Conservation (phyloP, 2,888 invertebrate species). For the Drosophila limbata region DNA sequence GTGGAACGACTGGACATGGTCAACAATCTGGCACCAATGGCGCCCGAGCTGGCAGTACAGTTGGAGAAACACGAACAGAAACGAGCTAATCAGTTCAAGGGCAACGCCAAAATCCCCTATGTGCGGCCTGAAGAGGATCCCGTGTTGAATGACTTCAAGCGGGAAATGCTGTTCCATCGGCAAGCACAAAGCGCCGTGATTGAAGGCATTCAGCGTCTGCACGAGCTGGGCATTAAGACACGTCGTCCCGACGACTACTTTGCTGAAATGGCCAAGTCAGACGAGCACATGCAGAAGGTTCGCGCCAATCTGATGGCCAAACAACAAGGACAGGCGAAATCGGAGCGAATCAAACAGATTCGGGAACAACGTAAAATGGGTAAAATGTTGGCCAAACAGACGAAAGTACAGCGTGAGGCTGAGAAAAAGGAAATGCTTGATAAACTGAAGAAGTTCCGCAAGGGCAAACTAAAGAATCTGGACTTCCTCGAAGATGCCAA, state of each 20-base stretch:
- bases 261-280: conserved; percentile 99
- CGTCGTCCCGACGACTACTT: conserved; percentile 98
- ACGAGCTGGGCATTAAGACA: conserved; percentile 91
- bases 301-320: conserved; percentile 93
- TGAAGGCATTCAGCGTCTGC: conserved; percentile 91
- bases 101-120: conserved; percentile 89
- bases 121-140: conserved; percentile 90
- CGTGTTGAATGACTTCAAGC: conserved; percentile 94
- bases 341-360: conserved; percentile 95
- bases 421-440: conserved; percentile 97
- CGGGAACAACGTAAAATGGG: conserved; percentile 96
- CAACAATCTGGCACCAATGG: conserved; percentile 91
- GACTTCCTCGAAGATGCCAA: conserved; percentile 91
- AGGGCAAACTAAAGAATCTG: conserved; percentile 92
- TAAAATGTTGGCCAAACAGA: conserved; percentile 94
- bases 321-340: conserved; percentile 93
- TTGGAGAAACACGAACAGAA: conserved; percentile 91
- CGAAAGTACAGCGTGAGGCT: conserved; percentile 92
- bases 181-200: conserved; percentile 95
- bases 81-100: conserved; percentile 88
- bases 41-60: conserved; percentile 93
- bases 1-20: conserved; percentile 93
- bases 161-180: conserved; percentile 94
- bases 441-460: conserved; percentile 96
- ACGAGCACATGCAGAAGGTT: conserved; percentile 98